Base-by-base conservation (phyloP, 2,113 vertebrate species). In the Barbus barbus region DNA sequence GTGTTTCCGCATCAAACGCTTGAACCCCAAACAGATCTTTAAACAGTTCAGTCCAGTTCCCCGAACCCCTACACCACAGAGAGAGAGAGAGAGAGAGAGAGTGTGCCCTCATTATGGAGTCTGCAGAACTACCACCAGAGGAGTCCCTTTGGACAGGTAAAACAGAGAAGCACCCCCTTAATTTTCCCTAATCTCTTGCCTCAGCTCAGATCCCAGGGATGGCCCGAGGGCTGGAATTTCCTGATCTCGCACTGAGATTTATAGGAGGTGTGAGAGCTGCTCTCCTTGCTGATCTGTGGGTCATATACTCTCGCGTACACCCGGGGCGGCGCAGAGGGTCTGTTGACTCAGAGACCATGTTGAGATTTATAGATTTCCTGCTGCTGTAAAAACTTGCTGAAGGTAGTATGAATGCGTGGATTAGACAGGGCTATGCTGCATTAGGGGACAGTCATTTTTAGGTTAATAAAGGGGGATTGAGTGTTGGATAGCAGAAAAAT, bases 361-460 rank as follows among this genome's bases (percentile, higher is more conserved):
- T 78, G 86, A 89, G 90, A 91, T 93, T 92, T 92, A 92, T 90
- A 84, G 89, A 91, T 83, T 83, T 83, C 83, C 83, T 84, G 83
- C 75, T 61, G 83, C 74, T 67, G 41, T 78, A 78, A 78, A 72
- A 78, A 78, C 63, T 53, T 36, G 41, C 46, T 56, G 63, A 26
- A 36, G 33, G 53, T 60, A 78, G 53, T 38, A 9, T 79, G 58
- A 56, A 65, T 31, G 61, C 36, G 14, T 65, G 74, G 83, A 84
- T 84, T 78, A 84, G 48, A 38, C 28, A 12, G 60, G 41, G 74
- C 83, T 69, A 44, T 38, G 61, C 73, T 78, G 46, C 73, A 78
- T 84, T 77, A 78, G 20, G 78, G 83, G 73, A 78, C 61, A 67
- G 46, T 69, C 28, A 74, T 82, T 71, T 82, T 20, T 67, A 22